These are phyloP conservation scores for Hyles vespertilio DNA, from an alignment of 1,140 invertebrate species.

Conservation along the genomic window DNA sequence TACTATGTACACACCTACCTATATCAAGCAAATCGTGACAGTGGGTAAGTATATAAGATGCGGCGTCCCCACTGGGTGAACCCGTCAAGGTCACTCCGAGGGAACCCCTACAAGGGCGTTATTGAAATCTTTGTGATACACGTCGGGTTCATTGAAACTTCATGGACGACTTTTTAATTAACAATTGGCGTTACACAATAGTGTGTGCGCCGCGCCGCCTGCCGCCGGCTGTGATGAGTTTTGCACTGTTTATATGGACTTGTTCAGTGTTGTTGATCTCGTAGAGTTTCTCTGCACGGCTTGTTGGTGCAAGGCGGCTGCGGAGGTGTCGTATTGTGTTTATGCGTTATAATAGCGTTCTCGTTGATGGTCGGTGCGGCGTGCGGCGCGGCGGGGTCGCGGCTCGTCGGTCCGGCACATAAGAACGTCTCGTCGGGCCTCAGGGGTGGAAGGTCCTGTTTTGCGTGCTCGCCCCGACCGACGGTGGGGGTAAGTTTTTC, in stretches of 20 bases:
- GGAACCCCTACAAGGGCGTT: conserved; percentile 43
- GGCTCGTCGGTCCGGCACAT: conserved; percentile 42
- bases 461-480: conserved; percentile 63
- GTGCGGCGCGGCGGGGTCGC: conserved; percentile 2
- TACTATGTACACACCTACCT: conserved; percentile 26
- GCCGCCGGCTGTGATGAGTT: no score
- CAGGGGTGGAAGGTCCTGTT: conserved; percentile 68
- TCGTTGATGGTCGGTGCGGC: no score
- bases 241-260: no score
- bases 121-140: conserved; percentile 11
- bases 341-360: no score
- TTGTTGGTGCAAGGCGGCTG: no score
- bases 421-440: conserved; percentile 50
- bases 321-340: no score
- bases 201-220: no score
- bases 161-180: no score
- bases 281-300: no score
- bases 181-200: no score
- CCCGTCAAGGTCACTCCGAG: conserved; percentile 51
- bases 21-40: conserved; percentile 50
- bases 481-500: conserved; percentile 71
- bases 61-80: conserved; percentile 47
- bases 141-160: no score
- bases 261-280: no score
- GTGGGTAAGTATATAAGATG: conserved; percentile 48